A percentile compares a stretch with the other conserved stretches of the same genome.
Evolutionary conservation across 2,888 invertebrate genomes (phyloP).

Genomic region (Siphlonurus alternatus): DNA sequence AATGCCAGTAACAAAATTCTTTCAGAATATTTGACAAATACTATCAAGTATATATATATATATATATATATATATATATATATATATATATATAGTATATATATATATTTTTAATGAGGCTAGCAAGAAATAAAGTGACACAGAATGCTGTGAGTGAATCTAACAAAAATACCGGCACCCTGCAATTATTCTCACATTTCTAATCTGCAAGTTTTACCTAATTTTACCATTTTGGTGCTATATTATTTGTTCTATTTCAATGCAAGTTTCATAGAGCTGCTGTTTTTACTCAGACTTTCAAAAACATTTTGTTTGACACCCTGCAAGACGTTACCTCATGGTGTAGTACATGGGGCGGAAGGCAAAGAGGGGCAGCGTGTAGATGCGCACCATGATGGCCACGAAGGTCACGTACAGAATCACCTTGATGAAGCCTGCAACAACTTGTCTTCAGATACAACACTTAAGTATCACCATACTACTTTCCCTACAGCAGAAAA

Average conservation of each 20-base stretch:
- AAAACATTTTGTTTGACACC: neutral
- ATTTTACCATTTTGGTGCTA: neutral
- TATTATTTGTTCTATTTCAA: neutral
- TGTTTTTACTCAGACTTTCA: neutral
- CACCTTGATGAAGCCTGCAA: conserved; percentile 45
- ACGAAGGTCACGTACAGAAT: conserved; percentile 81
- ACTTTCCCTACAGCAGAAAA: neutral
- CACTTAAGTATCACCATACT: neutral
- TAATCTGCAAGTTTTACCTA: no score
- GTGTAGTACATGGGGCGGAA: conserved; percentile 99
- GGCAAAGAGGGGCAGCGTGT: conserved; percentile 94
- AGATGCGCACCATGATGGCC: conserved; percentile 89
- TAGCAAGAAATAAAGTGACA: no score
- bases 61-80: no score
- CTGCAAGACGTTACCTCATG: conserved; percentile 47
- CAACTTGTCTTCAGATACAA: conserved; percentile 14
- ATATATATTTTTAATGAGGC: no score
- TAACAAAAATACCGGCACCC: no score
- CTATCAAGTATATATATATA: no score
- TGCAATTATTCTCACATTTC: no score
- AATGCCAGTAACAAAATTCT: no score
- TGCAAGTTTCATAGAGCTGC: no score
- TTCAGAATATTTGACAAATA: no score
- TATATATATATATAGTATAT: no score
- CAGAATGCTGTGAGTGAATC: no score